These are phyloP conservation scores for Abramis brama DNA, from an alignment of 2,113 vertebrate species.

Conservation along the genomic window DNA sequence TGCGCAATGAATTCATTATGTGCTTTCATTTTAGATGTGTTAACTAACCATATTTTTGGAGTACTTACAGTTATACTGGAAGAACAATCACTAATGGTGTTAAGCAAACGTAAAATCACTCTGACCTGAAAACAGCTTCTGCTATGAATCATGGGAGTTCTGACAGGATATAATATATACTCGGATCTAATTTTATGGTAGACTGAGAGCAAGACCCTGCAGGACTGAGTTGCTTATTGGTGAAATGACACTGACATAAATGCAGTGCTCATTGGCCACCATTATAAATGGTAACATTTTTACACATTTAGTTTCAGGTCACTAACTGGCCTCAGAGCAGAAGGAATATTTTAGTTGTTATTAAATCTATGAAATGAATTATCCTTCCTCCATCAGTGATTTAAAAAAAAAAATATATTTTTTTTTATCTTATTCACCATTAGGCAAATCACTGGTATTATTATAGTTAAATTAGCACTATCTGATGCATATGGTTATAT, in stretches of 20 bases:
- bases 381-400: neutral
- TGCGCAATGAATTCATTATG: no score
- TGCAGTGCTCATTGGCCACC: neutral
- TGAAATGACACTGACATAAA: neutral
- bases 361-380: conserved; percentile 7
- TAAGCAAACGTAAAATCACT: neutral
- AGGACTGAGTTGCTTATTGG: neutral
- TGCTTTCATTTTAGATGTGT: neutral
- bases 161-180: conserved; percentile 3
- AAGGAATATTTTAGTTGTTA: neutral
- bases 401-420: no score
- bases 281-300: neutral
- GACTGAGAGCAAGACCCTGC: conserved; percentile 20
- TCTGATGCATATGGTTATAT: neutral
- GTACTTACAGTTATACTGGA: neutral
- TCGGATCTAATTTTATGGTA: conserved; percentile 18
- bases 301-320: neutral
- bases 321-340: neutral
- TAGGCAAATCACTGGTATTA: neutral
- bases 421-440: neutral
- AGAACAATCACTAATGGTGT: neutral
- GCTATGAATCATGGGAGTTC: conserved; percentile 9
- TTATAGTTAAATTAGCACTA: neutral
- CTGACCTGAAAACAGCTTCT: conserved; percentile 1
- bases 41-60: neutral